Evolutionary conservation across 2,797 vertebrate species (phyloP).

Genomic region (Malacoctenus gilli): DNA sequence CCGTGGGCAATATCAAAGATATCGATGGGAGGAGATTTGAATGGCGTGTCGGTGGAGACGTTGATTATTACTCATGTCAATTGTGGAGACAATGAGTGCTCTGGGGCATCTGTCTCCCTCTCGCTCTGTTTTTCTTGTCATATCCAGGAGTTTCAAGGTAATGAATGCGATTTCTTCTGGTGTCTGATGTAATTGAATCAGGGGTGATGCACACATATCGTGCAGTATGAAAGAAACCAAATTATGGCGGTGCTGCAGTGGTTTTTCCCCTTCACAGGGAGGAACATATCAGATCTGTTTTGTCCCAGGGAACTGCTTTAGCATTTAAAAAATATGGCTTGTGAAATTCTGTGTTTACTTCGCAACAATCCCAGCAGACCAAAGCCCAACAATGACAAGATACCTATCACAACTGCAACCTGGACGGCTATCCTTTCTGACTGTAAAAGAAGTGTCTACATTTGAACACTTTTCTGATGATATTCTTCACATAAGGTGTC

Average conservation of each 20-base stretch:
- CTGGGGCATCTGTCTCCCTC: conserved; percentile 59
- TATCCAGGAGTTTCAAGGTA: conserved; percentile 65
- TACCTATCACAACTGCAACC: neutral
- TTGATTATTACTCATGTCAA: conserved; percentile 74
- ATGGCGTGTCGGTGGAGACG: conserved; percentile 57
- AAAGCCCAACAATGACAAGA: neutral
- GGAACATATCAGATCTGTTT: conserved; percentile 17
- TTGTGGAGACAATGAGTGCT: conserved; percentile 62
- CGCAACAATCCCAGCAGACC: neutral
- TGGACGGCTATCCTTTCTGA: no score
- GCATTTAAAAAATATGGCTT: neutral
- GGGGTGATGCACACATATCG: conserved; percentile 43
- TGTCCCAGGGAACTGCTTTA: conserved; percentile 1
- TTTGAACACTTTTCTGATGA: no score
- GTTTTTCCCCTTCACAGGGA: neutral
- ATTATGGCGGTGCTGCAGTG: conserved; percentile 2
- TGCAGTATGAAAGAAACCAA: conserved; percentile 34
- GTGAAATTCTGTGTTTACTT: conserved; percentile 1
- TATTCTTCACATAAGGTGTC: no score
- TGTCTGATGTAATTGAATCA: conserved; percentile 62
- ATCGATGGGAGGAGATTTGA: conserved; percentile 70
- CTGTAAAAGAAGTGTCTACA: no score
- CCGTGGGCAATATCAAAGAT: conserved; percentile 72
- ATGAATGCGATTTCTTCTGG: conserved; percentile 54
- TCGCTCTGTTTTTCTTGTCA: conserved; percentile 54